Conservation (phyloP, 1,140 invertebrate genomes). For the Maconellicoccus hirsutus region DNA sequence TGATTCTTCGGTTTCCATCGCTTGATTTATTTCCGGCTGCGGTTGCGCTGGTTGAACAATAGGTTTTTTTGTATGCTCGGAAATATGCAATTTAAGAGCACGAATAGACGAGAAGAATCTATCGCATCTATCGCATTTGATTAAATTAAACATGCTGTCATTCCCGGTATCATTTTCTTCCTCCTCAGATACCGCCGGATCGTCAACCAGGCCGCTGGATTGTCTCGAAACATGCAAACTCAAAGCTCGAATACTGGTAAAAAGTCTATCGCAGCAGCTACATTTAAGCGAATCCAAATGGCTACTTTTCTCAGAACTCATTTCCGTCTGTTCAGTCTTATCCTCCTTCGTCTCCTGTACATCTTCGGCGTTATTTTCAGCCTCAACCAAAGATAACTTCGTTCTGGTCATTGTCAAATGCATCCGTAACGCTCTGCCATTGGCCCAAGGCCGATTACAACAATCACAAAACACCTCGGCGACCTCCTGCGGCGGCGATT, state of each 20-base stretch:
- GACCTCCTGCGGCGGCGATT: neutral
- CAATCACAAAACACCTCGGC: too few species aligned
- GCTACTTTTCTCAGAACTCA: too few species aligned
- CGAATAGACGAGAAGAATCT: neutral
- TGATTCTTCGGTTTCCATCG: too few species aligned
- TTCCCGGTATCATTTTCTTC: neutral
- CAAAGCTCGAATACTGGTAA: neutral
- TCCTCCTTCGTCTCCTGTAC: too few species aligned
- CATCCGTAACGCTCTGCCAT: too few species aligned
- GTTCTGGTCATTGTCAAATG: too few species aligned
- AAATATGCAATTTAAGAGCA: neutral
- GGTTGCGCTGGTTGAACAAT: too few species aligned
- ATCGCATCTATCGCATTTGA: neutral
- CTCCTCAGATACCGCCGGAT: neutral
- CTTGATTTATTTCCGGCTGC: too few species aligned
- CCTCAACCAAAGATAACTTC: too few species aligned
- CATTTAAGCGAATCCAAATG: neutral
- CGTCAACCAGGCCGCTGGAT: neutral
- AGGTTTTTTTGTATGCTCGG: neutral
- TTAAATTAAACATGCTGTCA: neutral
- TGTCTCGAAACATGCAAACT: neutral
- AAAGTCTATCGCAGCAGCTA: neutral
- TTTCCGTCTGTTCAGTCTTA: neutral
- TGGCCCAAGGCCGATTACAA: too few species aligned
- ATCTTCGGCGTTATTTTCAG: too few species aligned